Evolutionary conservation across 2,797 vertebrate species (phyloP).

Genomic region (Myiotriccus ornatus): DNA sequence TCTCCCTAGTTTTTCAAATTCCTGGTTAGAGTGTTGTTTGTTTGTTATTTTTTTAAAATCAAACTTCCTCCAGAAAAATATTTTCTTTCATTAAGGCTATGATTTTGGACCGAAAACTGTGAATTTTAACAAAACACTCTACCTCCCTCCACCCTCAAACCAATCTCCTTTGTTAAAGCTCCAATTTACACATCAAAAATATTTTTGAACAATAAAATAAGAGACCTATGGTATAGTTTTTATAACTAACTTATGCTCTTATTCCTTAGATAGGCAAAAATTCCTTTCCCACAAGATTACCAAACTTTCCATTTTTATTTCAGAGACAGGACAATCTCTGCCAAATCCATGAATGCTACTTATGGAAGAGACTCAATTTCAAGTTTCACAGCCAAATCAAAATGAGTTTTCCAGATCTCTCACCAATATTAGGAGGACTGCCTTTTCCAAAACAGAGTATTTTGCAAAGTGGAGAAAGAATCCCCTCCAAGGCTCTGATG

Average conservation of each 20-base stretch:
- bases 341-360: neutral
- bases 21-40: neutral
- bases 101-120: neutral
- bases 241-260: neutral
- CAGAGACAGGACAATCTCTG: neutral
- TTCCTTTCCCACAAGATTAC: neutral
- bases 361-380: neutral
- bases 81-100: neutral
- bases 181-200: neutral
- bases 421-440: neutral
- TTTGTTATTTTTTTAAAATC: neutral
- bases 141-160: neutral
- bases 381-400: neutral
- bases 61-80: neutral
- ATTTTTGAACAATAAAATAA: neutral
- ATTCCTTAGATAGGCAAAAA: neutral
- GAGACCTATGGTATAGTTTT: neutral
- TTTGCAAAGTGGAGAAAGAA: neutral
- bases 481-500: neutral
- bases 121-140: neutral
- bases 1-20: neutral
- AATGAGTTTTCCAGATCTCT: neutral
- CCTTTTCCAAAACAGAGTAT: neutral
- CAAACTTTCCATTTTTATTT: neutral
- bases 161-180: neutral